phyloP scores from a whole-genome alignment of 2,113 vertebrate genomes.

The Prunella fulvescens region DNA sequence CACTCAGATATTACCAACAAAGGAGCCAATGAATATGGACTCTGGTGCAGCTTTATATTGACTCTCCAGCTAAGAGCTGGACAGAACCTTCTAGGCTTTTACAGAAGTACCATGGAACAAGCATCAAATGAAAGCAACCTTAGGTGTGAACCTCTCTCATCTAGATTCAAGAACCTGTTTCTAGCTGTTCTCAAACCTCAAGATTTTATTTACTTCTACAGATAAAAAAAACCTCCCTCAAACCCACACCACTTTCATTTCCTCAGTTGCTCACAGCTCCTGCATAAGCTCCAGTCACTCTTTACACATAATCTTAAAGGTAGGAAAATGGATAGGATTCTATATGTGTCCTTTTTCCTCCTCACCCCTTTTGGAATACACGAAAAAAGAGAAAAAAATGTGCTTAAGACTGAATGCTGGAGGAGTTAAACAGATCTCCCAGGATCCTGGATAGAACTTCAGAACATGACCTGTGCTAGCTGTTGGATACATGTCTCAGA shows the following conservation, averaged over 20 bases:
- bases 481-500: neutral
- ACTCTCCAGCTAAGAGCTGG: neutral
- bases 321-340: neutral
- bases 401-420: neutral
- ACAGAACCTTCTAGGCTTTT: neutral
- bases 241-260: neutral
- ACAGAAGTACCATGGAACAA: neutral
- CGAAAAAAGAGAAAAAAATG: neutral
- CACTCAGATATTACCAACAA: neutral
- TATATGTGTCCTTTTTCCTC: neutral
- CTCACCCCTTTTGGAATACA: neutral
- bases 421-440: neutral
- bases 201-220: neutral
- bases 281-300: neutral
- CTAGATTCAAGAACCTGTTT: neutral
- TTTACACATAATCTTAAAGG: neutral
- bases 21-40: neutral
- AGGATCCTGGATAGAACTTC: neutral
- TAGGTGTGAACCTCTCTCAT: neutral
- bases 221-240: neutral
- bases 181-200: neutral
- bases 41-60: neutral
- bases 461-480: neutral
- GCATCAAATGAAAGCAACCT: neutral
- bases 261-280: neutral